phyloP scores from a whole-genome alignment of 2,888 invertebrate species.

The Caenorhabditis drosophilae region DNA sequence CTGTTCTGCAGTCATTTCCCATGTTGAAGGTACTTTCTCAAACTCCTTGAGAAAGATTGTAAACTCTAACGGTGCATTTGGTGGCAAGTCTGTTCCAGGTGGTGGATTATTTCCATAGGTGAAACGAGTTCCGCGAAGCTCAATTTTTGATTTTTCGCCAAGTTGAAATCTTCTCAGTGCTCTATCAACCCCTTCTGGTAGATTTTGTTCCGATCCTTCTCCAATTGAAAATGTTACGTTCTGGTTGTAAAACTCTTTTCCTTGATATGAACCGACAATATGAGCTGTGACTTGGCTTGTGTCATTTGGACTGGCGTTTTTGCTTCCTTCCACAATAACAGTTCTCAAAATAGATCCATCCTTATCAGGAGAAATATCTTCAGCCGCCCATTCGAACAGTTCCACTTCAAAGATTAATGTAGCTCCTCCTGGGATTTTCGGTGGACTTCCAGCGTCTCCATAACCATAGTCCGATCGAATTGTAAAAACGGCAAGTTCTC shows the following conservation, averaged over 20 bases:
- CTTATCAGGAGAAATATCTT: slow-evolving; percentile 84
- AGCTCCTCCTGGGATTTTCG: slow-evolving; percentile 85
- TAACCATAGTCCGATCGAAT: slow-evolving; percentile 91
- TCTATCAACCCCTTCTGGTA: slow-evolving; percentile 83
- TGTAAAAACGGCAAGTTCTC: slow-evolving; percentile 77
- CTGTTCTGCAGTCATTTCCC: slow-evolving; percentile 82
- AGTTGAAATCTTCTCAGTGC: slow-evolving; percentile 81
- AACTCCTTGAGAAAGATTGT: slow-evolving; percentile 82
- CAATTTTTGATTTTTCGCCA: slow-evolving; percentile 61
- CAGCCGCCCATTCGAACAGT: slow-evolving; percentile 70
- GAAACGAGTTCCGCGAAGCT: slow-evolving; percentile 54
- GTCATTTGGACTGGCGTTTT: slow-evolving; percentile 80
- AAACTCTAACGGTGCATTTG: slow-evolving; percentile 82
- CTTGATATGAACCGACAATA: slow-evolving; percentile 77
- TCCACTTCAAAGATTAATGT: slow-evolving; percentile 84
- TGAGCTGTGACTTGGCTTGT: slow-evolving; percentile 84
- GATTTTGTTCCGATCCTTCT: slow-evolving; percentile 79
- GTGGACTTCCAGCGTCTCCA: slow-evolving; percentile 82
- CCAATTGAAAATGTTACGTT: slow-evolving; percentile 84
- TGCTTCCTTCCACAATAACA: slow-evolving; percentile 77
- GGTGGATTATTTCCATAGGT: slow-evolving; percentile 70
- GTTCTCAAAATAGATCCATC: slow-evolving; percentile 83
- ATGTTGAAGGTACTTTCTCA: slow-evolving; percentile 82
- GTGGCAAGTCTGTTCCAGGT: slow-evolving; percentile 79
- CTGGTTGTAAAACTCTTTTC: slow-evolving; percentile 80